phyloP scores from a whole-genome alignment of 1,140 invertebrate genomes.

The Thalassaphorura encarpata region DNA sequence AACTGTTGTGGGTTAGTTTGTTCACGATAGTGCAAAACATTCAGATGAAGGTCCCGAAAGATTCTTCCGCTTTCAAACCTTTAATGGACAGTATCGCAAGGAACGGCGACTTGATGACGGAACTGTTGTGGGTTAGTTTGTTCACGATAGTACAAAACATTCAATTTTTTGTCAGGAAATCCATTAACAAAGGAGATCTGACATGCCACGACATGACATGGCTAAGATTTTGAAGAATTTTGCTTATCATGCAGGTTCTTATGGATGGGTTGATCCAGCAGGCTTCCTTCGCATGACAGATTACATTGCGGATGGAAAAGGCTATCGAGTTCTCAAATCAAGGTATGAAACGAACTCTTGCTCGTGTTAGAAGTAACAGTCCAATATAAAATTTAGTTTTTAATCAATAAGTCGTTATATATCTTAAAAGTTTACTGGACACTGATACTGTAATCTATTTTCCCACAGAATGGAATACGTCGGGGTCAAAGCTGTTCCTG shows the following conservation, averaged over 20 bases:
- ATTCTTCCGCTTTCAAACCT: constrained; percentile 60
- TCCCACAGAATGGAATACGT: constrained; percentile 8
- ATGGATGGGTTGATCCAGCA: constrained; percentile 70
- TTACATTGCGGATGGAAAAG: constrained; percentile 64
- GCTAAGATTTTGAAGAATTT: too few relatives aligned
- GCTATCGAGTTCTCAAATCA: constrained; percentile 34
- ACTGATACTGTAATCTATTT: neutral
- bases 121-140: constrained; percentile 44
- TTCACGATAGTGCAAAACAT: too few relatives aligned
- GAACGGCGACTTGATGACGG: constrained; percentile 56
- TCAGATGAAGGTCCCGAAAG: constrained; percentile 69
- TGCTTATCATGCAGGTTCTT: too few relatives aligned
- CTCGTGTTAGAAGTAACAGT: constrained; percentile 11
- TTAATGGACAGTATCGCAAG: constrained; percentile 77
- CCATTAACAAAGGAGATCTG: too few relatives aligned
- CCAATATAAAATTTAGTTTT: constrained; percentile 5
- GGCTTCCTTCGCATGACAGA: constrained; percentile 69
- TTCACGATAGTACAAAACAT: neutral
- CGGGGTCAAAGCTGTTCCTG: neutral
- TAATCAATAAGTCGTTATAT: constrained; percentile 32
- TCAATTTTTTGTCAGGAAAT: neutral
- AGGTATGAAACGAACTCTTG: neutral
- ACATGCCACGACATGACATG: constrained; percentile 18
- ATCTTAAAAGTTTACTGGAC: neutral
- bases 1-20: constrained; percentile 47